A percentile compares a stretch with the other conserved stretches of the same genome.
Evolutionary conservation across 1,140 invertebrate species (phyloP).

Genomic region (Augochlora pura): DNA sequence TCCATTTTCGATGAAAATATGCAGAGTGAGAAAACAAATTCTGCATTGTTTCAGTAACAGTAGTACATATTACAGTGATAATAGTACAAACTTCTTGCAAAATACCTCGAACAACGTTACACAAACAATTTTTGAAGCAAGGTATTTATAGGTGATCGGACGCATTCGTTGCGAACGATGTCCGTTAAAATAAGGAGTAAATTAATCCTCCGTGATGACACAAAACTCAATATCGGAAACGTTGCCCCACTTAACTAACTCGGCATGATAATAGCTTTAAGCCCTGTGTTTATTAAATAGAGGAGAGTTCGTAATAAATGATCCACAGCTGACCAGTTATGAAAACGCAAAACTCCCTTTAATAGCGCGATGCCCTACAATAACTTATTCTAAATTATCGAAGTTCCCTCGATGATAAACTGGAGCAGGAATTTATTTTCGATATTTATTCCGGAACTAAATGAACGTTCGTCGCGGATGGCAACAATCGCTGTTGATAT

Average conservation of each 20-base stretch:
- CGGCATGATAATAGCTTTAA: conserved; percentile 12
- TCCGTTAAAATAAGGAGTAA: not conserved
- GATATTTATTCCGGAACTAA: too few species aligned
- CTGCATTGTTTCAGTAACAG: too few species aligned
- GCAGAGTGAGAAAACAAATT: too few species aligned
- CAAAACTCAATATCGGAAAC: conserved; percentile 37
- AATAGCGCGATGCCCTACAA: not conserved
- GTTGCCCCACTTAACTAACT: conserved; percentile 31
- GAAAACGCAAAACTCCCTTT: not conserved
- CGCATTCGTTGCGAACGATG: not conserved
- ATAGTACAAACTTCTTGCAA: too few species aligned
- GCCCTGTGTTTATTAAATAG: conserved; percentile 5
- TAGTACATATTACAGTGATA: too few species aligned
- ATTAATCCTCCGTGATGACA: conserved; percentile 20
- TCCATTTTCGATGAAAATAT: too few species aligned
- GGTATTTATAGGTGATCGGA: not conserved
- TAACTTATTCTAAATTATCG: too few species aligned
- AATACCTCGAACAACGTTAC: not conserved
- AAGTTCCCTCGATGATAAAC: too few species aligned
- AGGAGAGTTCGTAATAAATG: not conserved
- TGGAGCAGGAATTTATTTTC: too few species aligned
- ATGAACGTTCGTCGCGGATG: too few species aligned
- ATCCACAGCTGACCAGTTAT: not conserved
- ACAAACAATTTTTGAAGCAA: not conserved
- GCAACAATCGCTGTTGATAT: too few species aligned